phyloP scores from a whole-genome alignment of 2,888 invertebrate species.

The Chelonus formosanus region DNA sequence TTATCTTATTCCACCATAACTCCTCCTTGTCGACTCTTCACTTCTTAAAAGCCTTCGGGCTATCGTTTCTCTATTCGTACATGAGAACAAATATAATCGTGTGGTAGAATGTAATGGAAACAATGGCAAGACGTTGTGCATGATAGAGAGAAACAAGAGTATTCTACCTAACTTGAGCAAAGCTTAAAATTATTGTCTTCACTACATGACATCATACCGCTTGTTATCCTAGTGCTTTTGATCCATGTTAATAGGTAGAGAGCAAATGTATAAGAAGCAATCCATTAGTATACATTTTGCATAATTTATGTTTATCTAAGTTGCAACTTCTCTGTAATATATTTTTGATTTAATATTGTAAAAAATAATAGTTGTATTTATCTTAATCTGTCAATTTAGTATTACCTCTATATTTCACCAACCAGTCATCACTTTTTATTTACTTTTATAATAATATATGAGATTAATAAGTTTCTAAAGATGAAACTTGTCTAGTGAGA shows the following conservation, averaged over 20 bases:
- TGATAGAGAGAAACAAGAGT: not conserved
- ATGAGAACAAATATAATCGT: conserved; percentile 1
- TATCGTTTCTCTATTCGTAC: conserved; percentile 5
- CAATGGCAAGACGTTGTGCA: conserved; percentile 35
- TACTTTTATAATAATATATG: conserved; percentile 21
- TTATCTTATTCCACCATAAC: conserved; percentile 13
- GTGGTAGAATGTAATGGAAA: conserved; percentile 29
- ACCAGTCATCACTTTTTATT: conserved; percentile 13
- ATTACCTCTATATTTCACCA: not conserved
- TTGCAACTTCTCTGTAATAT: too few relatives aligned
- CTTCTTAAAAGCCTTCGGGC: conserved; percentile 34
- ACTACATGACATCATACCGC: too few relatives aligned
- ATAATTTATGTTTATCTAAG: too few relatives aligned
- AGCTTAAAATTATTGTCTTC: too few relatives aligned
- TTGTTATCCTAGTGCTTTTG: too few relatives aligned
- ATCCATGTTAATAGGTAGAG: too few relatives aligned
- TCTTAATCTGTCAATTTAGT: too few relatives aligned
- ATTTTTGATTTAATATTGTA: too few relatives aligned
- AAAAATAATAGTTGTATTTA: too few relatives aligned
- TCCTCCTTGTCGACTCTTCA: conserved; percentile 24
- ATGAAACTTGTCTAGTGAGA: conserved; percentile 18
- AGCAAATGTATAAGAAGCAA: too few relatives aligned
- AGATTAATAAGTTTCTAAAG: conserved; percentile 24
- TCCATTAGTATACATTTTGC: too few relatives aligned
- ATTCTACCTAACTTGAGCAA: too few relatives aligned